A percentile compares a stretch with the other conserved stretches of the same genome.
Conservation (phyloP, 2,888 invertebrate species). For the Trisateles emortualis region DNA sequence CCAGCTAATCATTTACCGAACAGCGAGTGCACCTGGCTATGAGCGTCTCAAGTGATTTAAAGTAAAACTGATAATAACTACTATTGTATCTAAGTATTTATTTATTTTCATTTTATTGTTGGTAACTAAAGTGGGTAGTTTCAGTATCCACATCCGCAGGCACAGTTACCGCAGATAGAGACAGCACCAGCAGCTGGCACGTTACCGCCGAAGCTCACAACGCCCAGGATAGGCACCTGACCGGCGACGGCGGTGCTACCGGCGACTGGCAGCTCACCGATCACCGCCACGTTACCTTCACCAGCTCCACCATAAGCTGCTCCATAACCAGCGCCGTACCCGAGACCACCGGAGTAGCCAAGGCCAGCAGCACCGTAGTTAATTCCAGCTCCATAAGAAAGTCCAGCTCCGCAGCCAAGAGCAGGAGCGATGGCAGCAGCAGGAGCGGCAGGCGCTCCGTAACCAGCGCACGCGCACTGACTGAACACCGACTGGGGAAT, state of each 20-base stretch:
- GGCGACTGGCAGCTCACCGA: conserved; percentile 51
- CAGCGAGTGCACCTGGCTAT: too few species aligned
- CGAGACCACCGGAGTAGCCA: background rate
- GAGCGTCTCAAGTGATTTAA: too few species aligned
- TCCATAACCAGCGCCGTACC: background rate
- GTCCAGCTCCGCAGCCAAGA: background rate
- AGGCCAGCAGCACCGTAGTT: background rate
- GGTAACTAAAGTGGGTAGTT: too few species aligned
- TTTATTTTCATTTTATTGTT: too few species aligned
- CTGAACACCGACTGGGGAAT: conserved; percentile 8
- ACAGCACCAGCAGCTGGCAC: background rate
- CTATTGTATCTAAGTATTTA: too few species aligned
- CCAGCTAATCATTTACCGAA: too few species aligned
- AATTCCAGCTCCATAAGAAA: background rate
- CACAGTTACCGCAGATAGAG: background rate
- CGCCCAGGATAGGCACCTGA: conserved; percentile 50
- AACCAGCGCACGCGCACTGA: background rate
- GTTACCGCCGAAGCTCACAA: background rate
- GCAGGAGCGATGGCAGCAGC: too few species aligned
- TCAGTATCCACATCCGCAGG: background rate
- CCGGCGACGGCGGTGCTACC: conserved; percentile 53
- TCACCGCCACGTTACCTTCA: conserved; percentile 51
- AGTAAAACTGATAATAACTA: too few species aligned
- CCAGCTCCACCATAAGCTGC: conserved; percentile 30
- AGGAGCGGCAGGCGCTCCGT: too few species aligned